Percentiles rank a stretch among this genome's conserved stretches.
phyloP scores from a whole-genome alignment of 2,113 vertebrate species.

The Lontra canadensis region DNA sequence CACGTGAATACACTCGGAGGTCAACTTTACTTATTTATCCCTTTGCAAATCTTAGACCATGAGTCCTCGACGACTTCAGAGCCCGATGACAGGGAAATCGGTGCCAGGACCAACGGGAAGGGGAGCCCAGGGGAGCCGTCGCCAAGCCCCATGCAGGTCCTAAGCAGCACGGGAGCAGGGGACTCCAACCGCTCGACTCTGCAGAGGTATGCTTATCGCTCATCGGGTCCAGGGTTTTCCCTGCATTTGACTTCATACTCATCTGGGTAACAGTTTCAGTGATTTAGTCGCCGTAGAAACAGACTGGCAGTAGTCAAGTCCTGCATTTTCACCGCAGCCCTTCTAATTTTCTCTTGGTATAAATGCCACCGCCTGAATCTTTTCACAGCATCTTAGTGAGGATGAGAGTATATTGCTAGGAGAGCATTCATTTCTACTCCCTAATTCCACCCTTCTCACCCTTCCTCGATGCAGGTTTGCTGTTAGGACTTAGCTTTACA shows the following conservation, averaged over 20 bases:
- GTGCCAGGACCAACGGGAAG: conserved; percentile 80
- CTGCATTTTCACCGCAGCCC: neutral
- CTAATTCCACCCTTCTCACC: neutral
- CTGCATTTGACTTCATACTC: neutral
- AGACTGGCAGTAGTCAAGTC: neutral
- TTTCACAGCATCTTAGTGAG: neutral
- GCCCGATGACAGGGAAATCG: conserved; percentile 77
- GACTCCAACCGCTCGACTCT: conserved; percentile 88
- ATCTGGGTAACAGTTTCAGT: neutral
- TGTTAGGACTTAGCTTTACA: neutral
- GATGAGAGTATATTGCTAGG: neutral
- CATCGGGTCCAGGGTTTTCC: rapidly evolving
- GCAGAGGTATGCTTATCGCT: conserved; percentile 87
- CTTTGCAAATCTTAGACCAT: conserved; percentile 78
- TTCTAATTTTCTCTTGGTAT: neutral
- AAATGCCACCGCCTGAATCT: neutral
- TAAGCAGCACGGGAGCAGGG: conserved; percentile 64
- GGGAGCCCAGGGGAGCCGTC: conserved; percentile 72
- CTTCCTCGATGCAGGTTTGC: neutral
- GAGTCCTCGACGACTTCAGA: conserved; percentile 80
- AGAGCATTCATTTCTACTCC: neutral
- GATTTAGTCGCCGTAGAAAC: neutral
- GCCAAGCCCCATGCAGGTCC: conserved; percentile 74
- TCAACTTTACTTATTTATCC: neutral
- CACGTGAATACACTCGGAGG: neutral